These are phyloP conservation scores for Temnothorax rugatulus DNA, from an alignment of 2,888 invertebrate genomes.

Conservation along the genomic window DNA sequence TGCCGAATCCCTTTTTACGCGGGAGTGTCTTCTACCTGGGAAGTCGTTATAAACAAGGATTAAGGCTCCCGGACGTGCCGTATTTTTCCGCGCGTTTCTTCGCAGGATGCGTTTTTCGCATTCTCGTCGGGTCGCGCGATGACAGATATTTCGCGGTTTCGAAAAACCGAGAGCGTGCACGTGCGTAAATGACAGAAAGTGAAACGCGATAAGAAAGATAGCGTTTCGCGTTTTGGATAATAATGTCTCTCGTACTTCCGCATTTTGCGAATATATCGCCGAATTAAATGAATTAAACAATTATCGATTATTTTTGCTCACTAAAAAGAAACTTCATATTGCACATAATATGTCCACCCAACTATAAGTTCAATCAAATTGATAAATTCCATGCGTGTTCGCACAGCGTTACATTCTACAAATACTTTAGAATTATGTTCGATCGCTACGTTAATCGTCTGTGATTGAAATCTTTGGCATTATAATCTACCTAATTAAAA, in stretches of 20 bases:
- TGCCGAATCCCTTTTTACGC: conserved; percentile 39
- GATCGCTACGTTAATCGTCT: conserved; percentile 28
- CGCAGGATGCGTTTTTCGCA: conserved; percentile 36
- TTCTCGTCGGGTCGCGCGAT: not conserved
- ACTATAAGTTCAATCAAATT: conserved; percentile 44
- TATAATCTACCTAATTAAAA: conserved; percentile 29
- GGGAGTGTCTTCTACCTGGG: conserved; percentile 14
- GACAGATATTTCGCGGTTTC: conserved; percentile 8
- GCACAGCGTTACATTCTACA: conserved; percentile 37
- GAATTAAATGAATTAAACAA: conserved; percentile 21
- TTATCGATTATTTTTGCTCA: not conserved
- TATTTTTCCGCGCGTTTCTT: conserved; percentile 52
- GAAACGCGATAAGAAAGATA: not conserved
- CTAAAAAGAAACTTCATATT: not conserved
- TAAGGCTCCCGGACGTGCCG: conserved; percentile 46
- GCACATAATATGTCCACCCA: not conserved
- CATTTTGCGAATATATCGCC: not conserved
- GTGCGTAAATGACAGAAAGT: conserved; percentile 4
- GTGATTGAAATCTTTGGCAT: conserved; percentile 42
- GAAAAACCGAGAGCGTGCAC: not conserved
- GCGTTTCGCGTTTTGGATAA: not conserved
- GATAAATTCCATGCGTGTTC: conserved; percentile 41
- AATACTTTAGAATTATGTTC: conserved; percentile 47
- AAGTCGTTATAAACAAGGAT: conserved; percentile 71
- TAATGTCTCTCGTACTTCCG: not conserved